Percentiles rank a stretch among this genome's conserved stretches.
Evolutionary conservation across 2,797 vertebrate species (phyloP).

Genomic region (Acropternis orthonyx): DNA sequence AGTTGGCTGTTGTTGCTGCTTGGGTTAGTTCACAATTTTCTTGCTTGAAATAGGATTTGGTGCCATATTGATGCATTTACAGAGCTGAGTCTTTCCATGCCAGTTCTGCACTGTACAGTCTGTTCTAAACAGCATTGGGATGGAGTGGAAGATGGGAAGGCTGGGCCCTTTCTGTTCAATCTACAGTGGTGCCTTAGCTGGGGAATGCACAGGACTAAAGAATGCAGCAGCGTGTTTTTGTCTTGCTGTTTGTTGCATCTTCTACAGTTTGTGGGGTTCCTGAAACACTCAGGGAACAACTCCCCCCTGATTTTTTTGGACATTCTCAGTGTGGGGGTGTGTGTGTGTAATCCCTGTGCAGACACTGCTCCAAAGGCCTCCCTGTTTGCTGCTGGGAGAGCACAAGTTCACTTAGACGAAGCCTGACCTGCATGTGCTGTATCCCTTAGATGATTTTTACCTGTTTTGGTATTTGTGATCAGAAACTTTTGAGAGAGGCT

Average conservation of each 20-base stretch:
- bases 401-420: not conserved
- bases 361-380: not conserved
- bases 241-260: not conserved
- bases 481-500: not conserved
- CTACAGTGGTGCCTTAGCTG: not conserved
- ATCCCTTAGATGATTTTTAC: not conserved
- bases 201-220: not conserved
- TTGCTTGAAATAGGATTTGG: not conserved
- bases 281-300: accelerated
- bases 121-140: not conserved
- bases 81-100: not conserved
- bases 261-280: not conserved
- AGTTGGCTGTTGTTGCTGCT: not conserved
- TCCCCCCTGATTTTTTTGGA: no score
- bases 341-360: not conserved
- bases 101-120: not conserved
- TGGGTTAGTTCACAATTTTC: not conserved
- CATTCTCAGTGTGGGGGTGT: not conserved
- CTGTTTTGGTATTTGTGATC: not conserved
- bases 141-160: not conserved
- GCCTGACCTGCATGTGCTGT: not conserved
- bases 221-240: not conserved
- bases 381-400: not conserved
- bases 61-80: not conserved
- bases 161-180: not conserved